A percentile compares a stretch with the other conserved stretches of the same genome.
Evolutionary conservation across 2,113 vertebrate species (phyloP).

Genomic region (Tonatia bakeri): DNA sequence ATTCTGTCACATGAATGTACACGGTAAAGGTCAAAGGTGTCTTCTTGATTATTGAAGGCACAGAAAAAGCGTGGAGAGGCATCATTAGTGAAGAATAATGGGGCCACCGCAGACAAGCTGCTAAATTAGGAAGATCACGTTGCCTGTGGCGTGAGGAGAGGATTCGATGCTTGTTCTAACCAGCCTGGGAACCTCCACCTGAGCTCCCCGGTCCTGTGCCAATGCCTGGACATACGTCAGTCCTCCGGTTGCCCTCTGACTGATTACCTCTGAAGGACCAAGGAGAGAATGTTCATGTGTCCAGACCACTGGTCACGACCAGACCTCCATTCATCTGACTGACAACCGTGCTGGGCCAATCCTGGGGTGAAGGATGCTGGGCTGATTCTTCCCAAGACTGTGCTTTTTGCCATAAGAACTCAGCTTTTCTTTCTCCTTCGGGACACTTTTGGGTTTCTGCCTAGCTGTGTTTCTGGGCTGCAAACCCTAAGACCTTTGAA

Average conservation of each 20-base stretch:
- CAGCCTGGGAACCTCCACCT: neutral
- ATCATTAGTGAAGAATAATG: neutral
- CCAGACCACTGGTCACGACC: neutral
- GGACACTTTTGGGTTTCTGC: neutral
- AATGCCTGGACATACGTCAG: neutral
- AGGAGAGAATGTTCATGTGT: neutral
- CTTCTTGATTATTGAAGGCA: neutral
- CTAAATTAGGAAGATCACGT: neutral
- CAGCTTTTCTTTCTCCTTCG: neutral
- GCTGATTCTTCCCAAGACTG: neutral
- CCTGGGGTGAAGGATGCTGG: neutral
- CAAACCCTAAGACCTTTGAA: neutral
- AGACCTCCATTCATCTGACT: neutral
- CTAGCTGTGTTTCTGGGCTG: neutral
- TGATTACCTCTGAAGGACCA: neutral
- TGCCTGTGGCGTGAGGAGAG: neutral
- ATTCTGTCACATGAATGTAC: neutral
- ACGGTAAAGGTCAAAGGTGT: neutral
- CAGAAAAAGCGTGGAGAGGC: neutral
- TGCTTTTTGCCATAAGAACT: neutral
- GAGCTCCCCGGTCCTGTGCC: no score
- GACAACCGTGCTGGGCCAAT: neutral
- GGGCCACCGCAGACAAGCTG: neutral
- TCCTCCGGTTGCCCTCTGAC: neutral
- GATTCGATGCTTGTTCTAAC: neutral